Percentiles rank a stretch among this genome's conserved stretches.
Evolutionary conservation across 2,797 vertebrate genomes (phyloP).

Genomic region (Myotis planiceps): DNA sequence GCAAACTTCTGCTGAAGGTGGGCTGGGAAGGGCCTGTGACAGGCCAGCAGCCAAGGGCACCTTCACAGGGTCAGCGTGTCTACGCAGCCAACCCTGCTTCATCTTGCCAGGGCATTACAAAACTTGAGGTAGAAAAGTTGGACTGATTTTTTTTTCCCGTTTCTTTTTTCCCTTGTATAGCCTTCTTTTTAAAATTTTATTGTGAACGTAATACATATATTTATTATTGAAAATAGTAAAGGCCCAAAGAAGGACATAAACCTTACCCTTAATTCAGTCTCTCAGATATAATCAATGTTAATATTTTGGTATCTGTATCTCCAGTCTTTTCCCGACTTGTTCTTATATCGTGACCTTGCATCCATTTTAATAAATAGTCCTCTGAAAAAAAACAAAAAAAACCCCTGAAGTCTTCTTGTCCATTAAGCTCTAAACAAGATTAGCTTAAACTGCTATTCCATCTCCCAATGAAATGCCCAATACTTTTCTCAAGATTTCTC

Average conservation of each 20-base stretch:
- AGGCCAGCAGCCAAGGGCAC: neutral
- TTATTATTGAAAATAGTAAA: conserved; percentile 1
- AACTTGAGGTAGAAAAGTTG: neutral
- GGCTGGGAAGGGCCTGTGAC: neutral
- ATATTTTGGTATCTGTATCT: conserved; percentile 5
- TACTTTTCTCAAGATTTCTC: neutral
- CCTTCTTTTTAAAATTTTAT: neutral
- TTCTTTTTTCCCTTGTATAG: neutral
- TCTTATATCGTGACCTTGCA: conserved; percentile 38
- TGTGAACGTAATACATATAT: neutral
- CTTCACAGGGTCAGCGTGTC: neutral
- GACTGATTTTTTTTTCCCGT: neutral
- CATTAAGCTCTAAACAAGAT: neutral
- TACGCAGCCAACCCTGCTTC: neutral
- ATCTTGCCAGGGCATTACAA: neutral
- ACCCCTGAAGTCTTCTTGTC: neutral
- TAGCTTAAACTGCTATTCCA: neutral
- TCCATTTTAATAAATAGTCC: conserved; percentile 48
- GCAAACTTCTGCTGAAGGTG: neutral
- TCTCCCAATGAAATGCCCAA: neutral
- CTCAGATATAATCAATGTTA: neutral
- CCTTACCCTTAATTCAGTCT: neutral
- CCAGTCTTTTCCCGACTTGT: neutral
- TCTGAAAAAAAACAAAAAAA: too few species aligned
- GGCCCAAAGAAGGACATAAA: conserved; percentile 24